Evolutionary conservation across 2,888 invertebrate genomes (phyloP).

Genomic region (Sinelater perroti): DNA sequence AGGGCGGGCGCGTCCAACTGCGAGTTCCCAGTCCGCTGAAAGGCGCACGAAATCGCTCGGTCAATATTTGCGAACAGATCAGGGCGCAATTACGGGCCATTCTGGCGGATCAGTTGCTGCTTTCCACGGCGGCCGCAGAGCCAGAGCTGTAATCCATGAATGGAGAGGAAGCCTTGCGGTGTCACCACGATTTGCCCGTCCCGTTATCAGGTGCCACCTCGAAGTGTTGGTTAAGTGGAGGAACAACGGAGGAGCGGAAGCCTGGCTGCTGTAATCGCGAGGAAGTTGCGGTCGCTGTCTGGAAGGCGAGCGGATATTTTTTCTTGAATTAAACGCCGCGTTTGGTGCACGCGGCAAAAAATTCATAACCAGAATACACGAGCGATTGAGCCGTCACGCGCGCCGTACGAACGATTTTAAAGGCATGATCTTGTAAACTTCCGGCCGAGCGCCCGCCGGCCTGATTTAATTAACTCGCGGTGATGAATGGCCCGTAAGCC

Average conservation of each 20-base stretch:
- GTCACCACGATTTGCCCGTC: too few species aligned
- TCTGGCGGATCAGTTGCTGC: constrained; percentile 27
- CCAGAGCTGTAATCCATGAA: background rate
- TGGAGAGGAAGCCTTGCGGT: constrained; percentile 11
- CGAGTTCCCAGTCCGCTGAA: too few species aligned
- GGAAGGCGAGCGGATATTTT: background rate
- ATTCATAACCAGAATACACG: too few species aligned
- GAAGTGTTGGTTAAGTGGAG: too few species aligned
- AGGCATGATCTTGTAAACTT: too few species aligned
- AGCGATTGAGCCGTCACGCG: too few species aligned
- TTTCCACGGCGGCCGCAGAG: constrained; percentile 10
- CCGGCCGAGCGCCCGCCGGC: too few species aligned
- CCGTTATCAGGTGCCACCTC: too few species aligned
- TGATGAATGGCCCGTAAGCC: constrained; percentile 1
- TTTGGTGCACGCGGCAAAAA: too few species aligned
- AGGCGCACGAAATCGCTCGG: constrained; percentile 28
- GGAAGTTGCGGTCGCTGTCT: constrained; percentile 8
- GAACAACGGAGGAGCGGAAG: too few species aligned
- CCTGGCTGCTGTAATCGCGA: background rate
- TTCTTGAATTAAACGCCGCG: background rate
- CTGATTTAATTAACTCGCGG: constrained; percentile 5
- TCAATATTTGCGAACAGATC: constrained; percentile 50
- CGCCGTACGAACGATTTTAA: too few species aligned
- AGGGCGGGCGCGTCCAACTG: too few species aligned
- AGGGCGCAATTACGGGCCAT: constrained; percentile 36